A percentile compares a stretch with the other conserved stretches of the same genome.
Conservation (phyloP, 2,113 vertebrate species). For the Chaenocephalus aceratus region DNA sequence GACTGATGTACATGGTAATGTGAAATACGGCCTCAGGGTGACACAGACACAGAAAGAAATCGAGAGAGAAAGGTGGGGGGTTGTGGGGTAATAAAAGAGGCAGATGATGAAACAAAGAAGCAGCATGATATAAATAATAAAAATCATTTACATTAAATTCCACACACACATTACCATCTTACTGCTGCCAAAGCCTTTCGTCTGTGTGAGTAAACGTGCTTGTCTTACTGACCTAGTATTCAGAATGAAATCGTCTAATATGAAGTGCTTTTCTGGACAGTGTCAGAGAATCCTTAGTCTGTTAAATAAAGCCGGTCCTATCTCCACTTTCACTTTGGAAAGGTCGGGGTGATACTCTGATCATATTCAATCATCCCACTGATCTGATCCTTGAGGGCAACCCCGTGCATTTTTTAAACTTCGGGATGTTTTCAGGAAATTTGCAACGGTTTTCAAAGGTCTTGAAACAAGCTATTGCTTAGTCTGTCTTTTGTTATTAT, state of each 20-base stretch:
- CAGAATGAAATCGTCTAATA: not conserved
- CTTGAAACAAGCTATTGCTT: no score
- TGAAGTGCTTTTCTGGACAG: no score
- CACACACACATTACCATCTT: not conserved
- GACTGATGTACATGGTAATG: conserved; percentile 76
- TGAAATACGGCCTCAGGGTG: conserved; percentile 66
- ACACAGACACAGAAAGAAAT: conserved; percentile 46
- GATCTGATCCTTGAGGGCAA: not conserved
- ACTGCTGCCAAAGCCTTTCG: not conserved
- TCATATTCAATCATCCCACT: not conserved
- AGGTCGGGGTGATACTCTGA: no score
- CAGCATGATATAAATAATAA: conserved; percentile 39
- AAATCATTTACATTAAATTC: conserved; percentile 7
- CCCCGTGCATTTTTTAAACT: not conserved
- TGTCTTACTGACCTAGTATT: not conserved
- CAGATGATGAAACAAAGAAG: conserved; percentile 47
- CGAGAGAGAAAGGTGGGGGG: conserved; percentile 9
- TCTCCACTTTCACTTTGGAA: no score
- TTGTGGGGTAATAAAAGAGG: not conserved
- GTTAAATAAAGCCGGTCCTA: no score
- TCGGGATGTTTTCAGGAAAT: no score
- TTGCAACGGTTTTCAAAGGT: no score
- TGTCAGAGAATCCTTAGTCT: no score
- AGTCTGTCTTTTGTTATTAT: no score
- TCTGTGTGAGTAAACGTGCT: not conserved